phyloP scores from a whole-genome alignment of 2,113 vertebrate species.

The Acrocephalus arundinaceus region DNA sequence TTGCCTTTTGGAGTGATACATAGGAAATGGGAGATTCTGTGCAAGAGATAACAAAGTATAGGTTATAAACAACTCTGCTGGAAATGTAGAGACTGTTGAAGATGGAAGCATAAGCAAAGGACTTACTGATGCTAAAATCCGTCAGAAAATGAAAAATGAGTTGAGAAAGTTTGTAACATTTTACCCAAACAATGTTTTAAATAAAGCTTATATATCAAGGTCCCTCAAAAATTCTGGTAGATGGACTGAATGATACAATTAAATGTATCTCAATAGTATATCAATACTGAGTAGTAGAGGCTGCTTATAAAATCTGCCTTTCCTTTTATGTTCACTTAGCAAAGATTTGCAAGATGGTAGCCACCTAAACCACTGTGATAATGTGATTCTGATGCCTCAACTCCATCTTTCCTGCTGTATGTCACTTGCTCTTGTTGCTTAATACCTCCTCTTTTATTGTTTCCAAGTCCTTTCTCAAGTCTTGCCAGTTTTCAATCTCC shows the following conservation, averaged over 20 bases:
- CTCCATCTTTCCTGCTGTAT: background rate
- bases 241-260: background rate
- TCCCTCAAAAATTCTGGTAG: background rate
- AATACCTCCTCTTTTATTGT: background rate
- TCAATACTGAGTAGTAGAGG: background rate
- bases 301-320: background rate
- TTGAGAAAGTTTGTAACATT: background rate
- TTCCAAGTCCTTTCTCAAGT: background rate
- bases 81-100: background rate
- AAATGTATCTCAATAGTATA: background rate
- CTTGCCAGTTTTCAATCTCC: background rate
- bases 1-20: background rate
- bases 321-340: background rate
- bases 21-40: background rate
- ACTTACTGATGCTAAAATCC: background rate
- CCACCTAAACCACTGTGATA: background rate
- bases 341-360: background rate
- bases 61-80: background rate
- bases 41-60: background rate
- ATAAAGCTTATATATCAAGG: background rate
- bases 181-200: background rate
- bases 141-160: background rate
- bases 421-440: background rate
- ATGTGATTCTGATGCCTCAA: background rate
- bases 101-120: background rate